These are phyloP conservation scores for Okamejei kenojei DNA, from an alignment of 2,797 vertebrate genomes.

Conservation along the genomic window DNA sequence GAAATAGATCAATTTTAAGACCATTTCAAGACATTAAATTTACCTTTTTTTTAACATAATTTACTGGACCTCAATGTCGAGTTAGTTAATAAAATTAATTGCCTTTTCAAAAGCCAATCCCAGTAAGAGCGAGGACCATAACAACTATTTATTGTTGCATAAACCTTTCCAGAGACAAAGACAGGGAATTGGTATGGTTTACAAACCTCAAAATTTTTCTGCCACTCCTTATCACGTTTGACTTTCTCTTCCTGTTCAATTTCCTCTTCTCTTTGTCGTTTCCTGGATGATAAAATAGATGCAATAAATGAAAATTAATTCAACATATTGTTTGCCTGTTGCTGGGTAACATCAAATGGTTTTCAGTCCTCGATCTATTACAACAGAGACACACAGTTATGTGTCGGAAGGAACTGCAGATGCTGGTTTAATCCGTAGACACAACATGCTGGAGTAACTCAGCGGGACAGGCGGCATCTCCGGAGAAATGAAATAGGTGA, in stretches of 20 bases:
- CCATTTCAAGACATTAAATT: not conserved
- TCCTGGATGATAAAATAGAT: constrained; percentile 58
- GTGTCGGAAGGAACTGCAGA: too few relatives aligned
- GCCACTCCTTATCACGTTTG: constrained; percentile 92
- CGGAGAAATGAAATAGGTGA: too few relatives aligned
- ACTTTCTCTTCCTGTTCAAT: constrained; percentile 89
- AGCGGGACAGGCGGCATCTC: too few relatives aligned
- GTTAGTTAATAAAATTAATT: constrained; percentile 3
- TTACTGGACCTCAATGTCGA: not conserved
- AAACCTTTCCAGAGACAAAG: not conserved
- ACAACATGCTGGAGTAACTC: too few relatives aligned
- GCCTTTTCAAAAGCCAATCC: not conserved
- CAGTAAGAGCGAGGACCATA: not conserved
- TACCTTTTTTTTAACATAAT: not conserved
- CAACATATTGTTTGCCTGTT: not conserved
- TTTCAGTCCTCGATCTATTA: too few relatives aligned
- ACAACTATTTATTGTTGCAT: not conserved
- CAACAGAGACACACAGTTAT: too few relatives aligned
- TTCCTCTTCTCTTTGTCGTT: constrained; percentile 92
- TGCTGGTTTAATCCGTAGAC: too few relatives aligned
- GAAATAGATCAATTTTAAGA: not conserved
- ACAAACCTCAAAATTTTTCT: constrained; percentile 95
- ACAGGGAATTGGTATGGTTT: not conserved
- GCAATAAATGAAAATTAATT: not conserved
- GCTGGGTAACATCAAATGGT: too few relatives aligned